phyloP scores from a whole-genome alignment of 2,888 invertebrate genomes.

The Scrobipalpa costella region DNA sequence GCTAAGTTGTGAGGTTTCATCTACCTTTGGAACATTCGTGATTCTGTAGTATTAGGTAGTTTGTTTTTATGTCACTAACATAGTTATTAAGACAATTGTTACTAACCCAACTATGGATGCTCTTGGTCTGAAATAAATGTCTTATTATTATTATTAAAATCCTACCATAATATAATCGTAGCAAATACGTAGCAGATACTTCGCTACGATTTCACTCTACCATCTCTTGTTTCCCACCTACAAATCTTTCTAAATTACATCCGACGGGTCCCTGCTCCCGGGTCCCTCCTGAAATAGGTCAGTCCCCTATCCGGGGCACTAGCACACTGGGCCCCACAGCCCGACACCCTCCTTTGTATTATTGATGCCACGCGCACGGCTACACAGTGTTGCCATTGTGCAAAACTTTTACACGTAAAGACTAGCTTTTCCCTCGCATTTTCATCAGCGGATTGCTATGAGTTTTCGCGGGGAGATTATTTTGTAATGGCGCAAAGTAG shows the following conservation, averaged over 20 bases:
- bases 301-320: constrained; percentile 41
- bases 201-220: neutral
- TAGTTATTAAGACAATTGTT: too few species aligned
- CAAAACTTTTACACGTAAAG: constrained; percentile 8
- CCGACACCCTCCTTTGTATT: constrained; percentile 32
- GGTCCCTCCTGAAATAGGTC: constrained; percentile 38
- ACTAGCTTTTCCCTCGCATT: too few species aligned
- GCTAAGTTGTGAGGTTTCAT: too few species aligned
- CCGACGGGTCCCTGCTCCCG: neutral
- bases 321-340: constrained; percentile 42
- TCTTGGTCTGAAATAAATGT: too few species aligned
- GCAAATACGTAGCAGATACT: neutral
- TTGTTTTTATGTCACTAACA: too few species aligned
- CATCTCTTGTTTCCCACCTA: neutral
- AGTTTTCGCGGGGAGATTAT: neutral
- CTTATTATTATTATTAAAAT: too few species aligned
- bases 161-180: too few species aligned
- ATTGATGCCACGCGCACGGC: constrained; percentile 36
- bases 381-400: constrained; percentile 36
- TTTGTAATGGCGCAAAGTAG: too few species aligned
- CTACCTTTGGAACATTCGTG: too few species aligned
- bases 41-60: too few species aligned
- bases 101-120: too few species aligned
- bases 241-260: constrained; percentile 10
- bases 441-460: neutral